Percentiles rank a stretch among this genome's conserved stretches.
These are phyloP conservation scores for Ondatra zibethicus DNA, from an alignment of 2,113 vertebrate species.

Conservation along the genomic window DNA sequence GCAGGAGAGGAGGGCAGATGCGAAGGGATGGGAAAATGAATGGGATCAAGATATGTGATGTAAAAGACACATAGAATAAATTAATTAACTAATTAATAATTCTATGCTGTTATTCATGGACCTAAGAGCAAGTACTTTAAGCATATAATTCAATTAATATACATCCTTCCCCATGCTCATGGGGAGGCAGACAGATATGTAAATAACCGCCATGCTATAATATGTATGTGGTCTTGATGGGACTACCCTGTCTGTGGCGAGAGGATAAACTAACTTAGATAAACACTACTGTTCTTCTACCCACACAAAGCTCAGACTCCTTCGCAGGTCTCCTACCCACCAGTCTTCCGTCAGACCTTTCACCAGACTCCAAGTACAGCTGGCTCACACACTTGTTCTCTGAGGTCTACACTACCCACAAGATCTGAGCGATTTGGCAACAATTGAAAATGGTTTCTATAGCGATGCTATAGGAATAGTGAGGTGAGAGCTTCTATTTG, in stretches of 20 bases:
- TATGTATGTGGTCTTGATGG: not conserved
- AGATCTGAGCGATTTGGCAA: not conserved
- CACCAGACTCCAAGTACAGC: not conserved
- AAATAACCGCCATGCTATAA: not conserved
- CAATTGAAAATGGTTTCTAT: not conserved
- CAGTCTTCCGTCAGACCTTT: not conserved
- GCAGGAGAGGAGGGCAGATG: no score
- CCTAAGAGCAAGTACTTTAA: not conserved
- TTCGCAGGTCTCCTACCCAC: not conserved
- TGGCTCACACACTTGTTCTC: not conserved
- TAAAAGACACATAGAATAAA: no score
- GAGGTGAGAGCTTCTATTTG: not conserved
- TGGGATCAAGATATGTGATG: no score
- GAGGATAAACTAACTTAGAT: not conserved
- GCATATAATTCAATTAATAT: not conserved
- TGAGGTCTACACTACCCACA: not conserved
- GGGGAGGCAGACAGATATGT: not conserved
- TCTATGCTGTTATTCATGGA: not conserved
- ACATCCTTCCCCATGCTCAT: not conserved
- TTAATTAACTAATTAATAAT: no score
- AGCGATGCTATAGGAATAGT: not conserved
- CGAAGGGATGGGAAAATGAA: no score
- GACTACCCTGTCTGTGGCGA: not conserved
- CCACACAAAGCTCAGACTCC: not conserved
- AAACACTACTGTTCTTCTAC: not conserved